These are phyloP conservation scores for Chymomyza fuscimana DNA, from an alignment of 2,888 invertebrate genomes.

Conservation along the genomic window DNA sequence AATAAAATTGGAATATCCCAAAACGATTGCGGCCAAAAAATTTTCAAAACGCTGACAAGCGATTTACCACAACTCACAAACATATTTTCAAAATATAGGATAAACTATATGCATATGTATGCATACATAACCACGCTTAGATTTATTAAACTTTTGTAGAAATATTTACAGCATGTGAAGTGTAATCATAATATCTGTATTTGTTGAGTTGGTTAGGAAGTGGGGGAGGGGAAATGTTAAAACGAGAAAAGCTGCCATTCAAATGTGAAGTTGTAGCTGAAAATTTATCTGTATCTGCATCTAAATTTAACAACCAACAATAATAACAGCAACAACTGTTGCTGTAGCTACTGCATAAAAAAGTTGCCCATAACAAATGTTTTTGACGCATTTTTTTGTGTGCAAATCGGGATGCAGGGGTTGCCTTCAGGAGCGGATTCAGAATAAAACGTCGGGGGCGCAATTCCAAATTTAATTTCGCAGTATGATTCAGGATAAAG, in stretches of 20 bases:
- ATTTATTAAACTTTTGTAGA: constrained; percentile 3
- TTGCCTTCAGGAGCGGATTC: neutral
- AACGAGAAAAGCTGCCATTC: constrained; percentile 32
- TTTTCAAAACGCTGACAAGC: constrained; percentile 48
- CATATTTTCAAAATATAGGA: constrained; percentile 41
- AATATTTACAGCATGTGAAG: constrained; percentile 8
- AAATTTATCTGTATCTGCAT: constrained; percentile 37
- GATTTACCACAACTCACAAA: constrained; percentile 60
- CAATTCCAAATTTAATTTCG: no score
- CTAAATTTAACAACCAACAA: constrained; percentile 58
- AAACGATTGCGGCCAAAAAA: constrained; percentile 11
- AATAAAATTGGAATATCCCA: neutral
- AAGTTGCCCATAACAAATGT: constrained; percentile 53
- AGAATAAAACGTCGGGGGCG: no score
- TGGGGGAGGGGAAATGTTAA: neutral
- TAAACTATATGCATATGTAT: constrained; percentile 37
- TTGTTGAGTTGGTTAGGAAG: neutral
- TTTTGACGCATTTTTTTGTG: constrained; percentile 54
- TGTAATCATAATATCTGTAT: constrained; percentile 44
- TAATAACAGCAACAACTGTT: neutral
- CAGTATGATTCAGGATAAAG: no score
- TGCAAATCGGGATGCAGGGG: neutral
- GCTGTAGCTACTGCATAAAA: neutral
- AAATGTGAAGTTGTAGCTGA: constrained; percentile 42
- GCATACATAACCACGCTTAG: constrained; percentile 2